A percentile compares a stretch with the other conserved stretches of the same genome.
Conservation (phyloP, 2,797 vertebrate genomes). For the Onychomys torridus region DNA sequence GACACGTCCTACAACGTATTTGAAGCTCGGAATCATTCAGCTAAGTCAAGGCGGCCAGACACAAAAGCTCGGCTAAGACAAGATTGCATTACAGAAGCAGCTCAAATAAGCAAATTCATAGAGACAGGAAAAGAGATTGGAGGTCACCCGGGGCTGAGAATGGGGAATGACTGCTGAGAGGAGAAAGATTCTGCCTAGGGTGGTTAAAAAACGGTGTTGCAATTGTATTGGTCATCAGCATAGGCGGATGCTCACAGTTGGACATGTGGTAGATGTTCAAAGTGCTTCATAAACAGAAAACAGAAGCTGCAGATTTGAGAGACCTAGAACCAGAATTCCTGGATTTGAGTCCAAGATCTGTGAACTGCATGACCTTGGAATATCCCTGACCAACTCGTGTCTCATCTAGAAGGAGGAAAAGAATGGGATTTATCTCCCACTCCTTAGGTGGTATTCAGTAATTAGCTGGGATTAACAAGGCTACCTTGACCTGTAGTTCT, state of each 20-base stretch:
- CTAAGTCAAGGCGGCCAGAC: slow-evolving; percentile 2
- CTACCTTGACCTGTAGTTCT: not conserved
- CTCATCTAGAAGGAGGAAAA: not conserved
- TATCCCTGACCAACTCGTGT: too few relatives aligned
- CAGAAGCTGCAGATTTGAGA: not conserved
- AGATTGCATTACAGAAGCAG: not conserved
- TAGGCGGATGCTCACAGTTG: not conserved
- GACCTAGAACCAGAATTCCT: not conserved
- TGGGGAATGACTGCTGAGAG: not conserved
- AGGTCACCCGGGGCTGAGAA: not conserved
- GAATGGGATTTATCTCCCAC: not conserved
- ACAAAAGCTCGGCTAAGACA: not conserved
- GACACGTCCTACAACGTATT: not conserved
- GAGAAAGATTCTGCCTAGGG: not conserved
- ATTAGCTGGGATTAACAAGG: not conserved
- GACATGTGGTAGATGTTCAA: not conserved
- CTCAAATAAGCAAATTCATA: not conserved
- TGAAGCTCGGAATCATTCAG: not conserved
- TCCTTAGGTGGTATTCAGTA: not conserved
- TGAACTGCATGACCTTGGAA: too few relatives aligned
- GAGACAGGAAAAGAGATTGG: not conserved
- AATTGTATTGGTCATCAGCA: not conserved
- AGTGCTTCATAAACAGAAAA: not conserved
- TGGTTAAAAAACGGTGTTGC: not conserved
- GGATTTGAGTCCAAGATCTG: not conserved